A percentile compares a stretch with the other conserved stretches of the same genome.
These are phyloP conservation scores for Drosophila obscura DNA, from an alignment of 1,140 invertebrate genomes.

Conservation along the genomic window DNA sequence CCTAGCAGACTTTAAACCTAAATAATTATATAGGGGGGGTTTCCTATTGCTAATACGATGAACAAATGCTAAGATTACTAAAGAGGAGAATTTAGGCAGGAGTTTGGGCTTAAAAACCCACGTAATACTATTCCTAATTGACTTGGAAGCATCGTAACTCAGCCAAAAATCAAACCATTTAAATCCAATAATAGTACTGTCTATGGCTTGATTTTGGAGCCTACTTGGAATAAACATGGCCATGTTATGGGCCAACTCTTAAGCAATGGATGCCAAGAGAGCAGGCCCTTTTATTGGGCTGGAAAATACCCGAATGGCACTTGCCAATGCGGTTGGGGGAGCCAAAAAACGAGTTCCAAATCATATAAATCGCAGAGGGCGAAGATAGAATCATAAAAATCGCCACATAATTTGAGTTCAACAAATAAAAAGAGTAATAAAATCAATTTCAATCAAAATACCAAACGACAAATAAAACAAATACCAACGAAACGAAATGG, in stretches of 20 bases:
- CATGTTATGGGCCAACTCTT: too few species aligned
- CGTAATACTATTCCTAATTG: too few species aligned
- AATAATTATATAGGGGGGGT: too few species aligned
- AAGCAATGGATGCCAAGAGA: conserved; percentile 23
- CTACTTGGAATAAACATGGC: too few species aligned
- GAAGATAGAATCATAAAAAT: conserved; percentile 66
- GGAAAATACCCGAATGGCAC: conserved; percentile 35
- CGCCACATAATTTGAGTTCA: conserved; percentile 58
- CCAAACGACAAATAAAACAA: conserved; percentile 37
- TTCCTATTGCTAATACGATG: conserved; percentile 8
- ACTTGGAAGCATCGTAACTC: too few species aligned
- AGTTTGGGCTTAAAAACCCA: too few species aligned
- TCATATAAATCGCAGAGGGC: conserved; percentile 38
- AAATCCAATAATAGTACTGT: too few species aligned
- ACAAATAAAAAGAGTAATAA: conserved; percentile 67
- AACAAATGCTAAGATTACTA: not conserved
- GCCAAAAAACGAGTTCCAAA: conserved; percentile 24
- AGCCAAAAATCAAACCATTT: too few species aligned
- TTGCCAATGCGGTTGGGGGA: conserved; percentile 4
- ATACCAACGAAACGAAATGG: conserved; percentile 27
- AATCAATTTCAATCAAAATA: conserved; percentile 75
- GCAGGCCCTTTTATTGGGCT: conserved; percentile 7
- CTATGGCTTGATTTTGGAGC: too few species aligned
- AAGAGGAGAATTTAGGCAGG: too few species aligned
- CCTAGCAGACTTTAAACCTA: too few species aligned